Evolutionary conservation across 2,113 vertebrate species (phyloP).

Genomic region (Serinus canaria): DNA sequence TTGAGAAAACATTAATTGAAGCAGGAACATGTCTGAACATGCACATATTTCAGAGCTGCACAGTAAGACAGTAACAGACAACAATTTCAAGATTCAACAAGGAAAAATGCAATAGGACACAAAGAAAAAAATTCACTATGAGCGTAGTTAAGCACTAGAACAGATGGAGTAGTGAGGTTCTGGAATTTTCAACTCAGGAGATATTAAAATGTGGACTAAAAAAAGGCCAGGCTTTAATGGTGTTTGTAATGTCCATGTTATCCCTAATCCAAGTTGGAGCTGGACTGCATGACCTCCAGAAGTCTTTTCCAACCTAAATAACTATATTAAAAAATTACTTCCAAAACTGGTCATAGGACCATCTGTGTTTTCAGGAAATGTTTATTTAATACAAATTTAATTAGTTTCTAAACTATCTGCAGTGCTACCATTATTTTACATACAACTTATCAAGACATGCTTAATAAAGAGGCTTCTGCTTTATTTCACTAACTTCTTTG

Average conservation of each 20-base stretch:
- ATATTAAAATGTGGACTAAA: not conserved
- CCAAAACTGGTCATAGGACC: not conserved
- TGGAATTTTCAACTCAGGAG: not conserved
- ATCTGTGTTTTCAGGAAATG: not conserved
- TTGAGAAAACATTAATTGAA: not conserved
- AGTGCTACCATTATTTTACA: not conserved
- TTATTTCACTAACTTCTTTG: not conserved
- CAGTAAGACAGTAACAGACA: not conserved
- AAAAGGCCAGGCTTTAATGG: not conserved
- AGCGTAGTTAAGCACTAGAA: not conserved
- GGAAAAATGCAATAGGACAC: not conserved
- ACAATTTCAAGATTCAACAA: not conserved
- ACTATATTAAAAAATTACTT: not conserved
- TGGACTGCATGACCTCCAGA: not conserved
- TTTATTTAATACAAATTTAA: not conserved
- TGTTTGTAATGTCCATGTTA: not conserved
- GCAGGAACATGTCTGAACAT: not conserved
- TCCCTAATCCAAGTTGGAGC: not conserved
- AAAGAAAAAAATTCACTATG: not conserved
- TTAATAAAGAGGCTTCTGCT: not conserved
- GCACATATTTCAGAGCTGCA: not conserved
- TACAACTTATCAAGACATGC: not conserved
- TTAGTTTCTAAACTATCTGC: not conserved
- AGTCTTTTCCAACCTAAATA: not conserved
- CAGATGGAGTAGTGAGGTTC: not conserved